A percentile compares a stretch with the other conserved stretches of the same genome.
phyloP scores from a whole-genome alignment of 2,113 vertebrate genomes.

The Peromyscus californicus region DNA sequence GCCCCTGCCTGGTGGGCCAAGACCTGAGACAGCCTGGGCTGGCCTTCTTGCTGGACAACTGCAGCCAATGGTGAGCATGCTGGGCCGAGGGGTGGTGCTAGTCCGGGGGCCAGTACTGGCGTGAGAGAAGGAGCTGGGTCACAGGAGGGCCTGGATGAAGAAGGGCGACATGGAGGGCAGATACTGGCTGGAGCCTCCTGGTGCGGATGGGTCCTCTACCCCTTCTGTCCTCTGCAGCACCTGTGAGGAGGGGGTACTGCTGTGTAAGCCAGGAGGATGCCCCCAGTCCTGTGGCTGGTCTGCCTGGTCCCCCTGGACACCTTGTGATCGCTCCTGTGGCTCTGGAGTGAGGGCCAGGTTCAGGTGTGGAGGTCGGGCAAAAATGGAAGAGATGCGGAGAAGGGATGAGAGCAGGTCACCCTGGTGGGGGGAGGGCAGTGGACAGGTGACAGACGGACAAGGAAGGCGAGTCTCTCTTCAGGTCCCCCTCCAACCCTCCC shows the following conservation, averaged over 20 bases:
- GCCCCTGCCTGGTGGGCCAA: constrained; percentile 87
- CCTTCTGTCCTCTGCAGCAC: constrained; percentile 78
- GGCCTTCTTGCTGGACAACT: constrained; percentile 85
- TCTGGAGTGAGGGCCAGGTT: constrained; percentile 90
- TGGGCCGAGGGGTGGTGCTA: accelerated
- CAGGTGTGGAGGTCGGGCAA: constrained; percentile 85
- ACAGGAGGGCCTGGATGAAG: no score
- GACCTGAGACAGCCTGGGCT: constrained; percentile 86
- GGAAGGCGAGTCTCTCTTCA: constrained; percentile 63
- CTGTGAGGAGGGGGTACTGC: constrained; percentile 88
- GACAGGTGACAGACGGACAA: accelerated
- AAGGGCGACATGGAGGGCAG: background rate
- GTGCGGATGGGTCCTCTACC: accelerated
- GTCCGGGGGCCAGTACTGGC: no score
- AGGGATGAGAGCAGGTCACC: background rate
- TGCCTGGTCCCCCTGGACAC: constrained; percentile 93
- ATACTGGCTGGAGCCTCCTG: background rate
- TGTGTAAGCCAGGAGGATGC: constrained; percentile 88
- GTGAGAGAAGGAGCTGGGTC: background rate
- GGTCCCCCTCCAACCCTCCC: constrained; percentile 89
- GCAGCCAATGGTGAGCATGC: constrained; percentile 90
- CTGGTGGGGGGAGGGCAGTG: no score
- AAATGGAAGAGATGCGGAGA: background rate
- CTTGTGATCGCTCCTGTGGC: constrained; percentile 91
- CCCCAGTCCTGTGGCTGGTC: constrained; percentile 92